A percentile compares a stretch with the other conserved stretches of the same genome.
These are phyloP conservation scores for Acrobasis consociella DNA, from an alignment of 2,888 invertebrate species.

Conservation along the genomic window DNA sequence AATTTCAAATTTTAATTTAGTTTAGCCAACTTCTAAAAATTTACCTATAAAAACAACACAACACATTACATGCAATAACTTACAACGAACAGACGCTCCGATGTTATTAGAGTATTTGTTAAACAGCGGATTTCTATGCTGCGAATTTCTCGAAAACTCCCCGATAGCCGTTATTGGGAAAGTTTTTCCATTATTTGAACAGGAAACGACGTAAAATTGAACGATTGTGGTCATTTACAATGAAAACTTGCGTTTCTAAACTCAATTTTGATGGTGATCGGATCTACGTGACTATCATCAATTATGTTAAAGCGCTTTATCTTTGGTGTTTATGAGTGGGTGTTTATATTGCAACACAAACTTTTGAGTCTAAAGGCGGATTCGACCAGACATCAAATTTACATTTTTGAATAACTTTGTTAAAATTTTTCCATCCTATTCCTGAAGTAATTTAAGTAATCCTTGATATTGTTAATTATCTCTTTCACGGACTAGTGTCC, in stretches of 20 bases:
- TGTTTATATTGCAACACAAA: background rate
- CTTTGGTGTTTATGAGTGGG: background rate
- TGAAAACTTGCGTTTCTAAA: conserved; percentile 23
- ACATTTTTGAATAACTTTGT: too few species aligned
- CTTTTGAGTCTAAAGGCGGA: too few species aligned
- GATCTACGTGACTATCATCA: conserved; percentile 14
- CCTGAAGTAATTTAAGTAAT: too few species aligned
- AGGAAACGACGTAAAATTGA: conserved; percentile 27
- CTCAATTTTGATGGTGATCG: conserved; percentile 14
- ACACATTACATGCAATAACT: background rate
- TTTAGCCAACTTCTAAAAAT: too few species aligned
- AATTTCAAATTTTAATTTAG: too few species aligned
- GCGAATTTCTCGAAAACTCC: conserved; percentile 12
- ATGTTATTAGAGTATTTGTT: conserved; percentile 3
- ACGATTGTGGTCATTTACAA: conserved; percentile 25
- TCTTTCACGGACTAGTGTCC: too few species aligned
- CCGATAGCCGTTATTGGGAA: conserved; percentile 23
- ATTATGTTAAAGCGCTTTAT: background rate
- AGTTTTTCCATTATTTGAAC: conserved; percentile 30
- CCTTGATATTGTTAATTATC: too few species aligned
- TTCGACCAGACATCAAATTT: too few species aligned
- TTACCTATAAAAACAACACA: background rate
- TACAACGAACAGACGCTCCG: background rate
- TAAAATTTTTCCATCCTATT: too few species aligned
- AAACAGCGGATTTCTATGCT: conserved; percentile 19